Conservation (phyloP, 2,888 invertebrate species). For the Phorcus lineatus region DNA sequence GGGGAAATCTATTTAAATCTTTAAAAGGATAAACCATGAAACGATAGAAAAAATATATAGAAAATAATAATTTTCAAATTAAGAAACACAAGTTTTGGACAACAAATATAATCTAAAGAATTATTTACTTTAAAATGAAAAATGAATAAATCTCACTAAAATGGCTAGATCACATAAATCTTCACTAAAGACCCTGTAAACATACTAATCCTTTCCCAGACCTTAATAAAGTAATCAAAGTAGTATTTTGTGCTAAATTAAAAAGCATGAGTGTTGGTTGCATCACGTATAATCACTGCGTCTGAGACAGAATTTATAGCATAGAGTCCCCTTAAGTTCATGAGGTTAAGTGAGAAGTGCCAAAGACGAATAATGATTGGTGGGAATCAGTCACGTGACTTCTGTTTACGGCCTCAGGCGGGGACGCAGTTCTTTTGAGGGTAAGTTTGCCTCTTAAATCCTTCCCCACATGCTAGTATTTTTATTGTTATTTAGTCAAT, state of each 20-base stretch:
- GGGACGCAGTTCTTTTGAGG: constrained; percentile 19
- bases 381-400: constrained; percentile 12
- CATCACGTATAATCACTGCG: constrained; percentile 1
- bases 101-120: too few relatives aligned
- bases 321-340: constrained; percentile 15
- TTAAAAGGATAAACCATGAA: too few relatives aligned
- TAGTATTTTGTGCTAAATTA: constrained; percentile 15
- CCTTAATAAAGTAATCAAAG: not conserved
- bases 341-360: constrained; percentile 12
- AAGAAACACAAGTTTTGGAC: too few relatives aligned
- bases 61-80: too few relatives aligned
- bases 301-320: constrained; percentile 11
- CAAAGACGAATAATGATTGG: constrained; percentile 1
- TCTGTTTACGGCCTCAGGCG: constrained; percentile 11
- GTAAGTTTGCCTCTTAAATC: constrained; percentile 18
- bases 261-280: not conserved
- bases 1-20: too few relatives aligned
- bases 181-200: too few relatives aligned
- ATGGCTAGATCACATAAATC: too few relatives aligned
- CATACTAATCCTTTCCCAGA: too few relatives aligned
- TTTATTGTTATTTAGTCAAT: not conserved
- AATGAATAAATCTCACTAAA: too few relatives aligned
- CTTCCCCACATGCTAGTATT: not conserved
- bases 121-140: too few relatives aligned
- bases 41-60: too few relatives aligned